Conservation (phyloP, 2,113 vertebrate species). For the Saccopteryx leptura region DNA sequence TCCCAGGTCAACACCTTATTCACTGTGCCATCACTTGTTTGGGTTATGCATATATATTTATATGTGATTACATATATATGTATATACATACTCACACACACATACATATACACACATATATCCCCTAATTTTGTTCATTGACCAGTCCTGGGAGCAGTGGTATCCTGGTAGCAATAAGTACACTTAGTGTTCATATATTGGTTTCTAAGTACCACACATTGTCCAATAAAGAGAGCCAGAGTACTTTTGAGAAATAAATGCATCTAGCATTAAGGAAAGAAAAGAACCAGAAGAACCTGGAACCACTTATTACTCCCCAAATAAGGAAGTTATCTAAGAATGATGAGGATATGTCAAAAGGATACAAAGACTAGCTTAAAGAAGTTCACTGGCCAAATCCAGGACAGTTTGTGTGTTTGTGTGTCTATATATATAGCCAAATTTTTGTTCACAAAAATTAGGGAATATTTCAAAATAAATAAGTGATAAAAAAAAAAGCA, state of each 20-base stretch:
- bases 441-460: no score
- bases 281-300: neutral
- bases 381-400: neutral
- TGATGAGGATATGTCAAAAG: neutral
- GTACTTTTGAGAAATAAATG: neutral
- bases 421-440: neutral
- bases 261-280: neutral
- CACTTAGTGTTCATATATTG: neutral
- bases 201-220: neutral
- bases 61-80: neutral
- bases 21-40: no score
- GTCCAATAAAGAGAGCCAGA: constrained; percentile 12
- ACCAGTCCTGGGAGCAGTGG: neutral
- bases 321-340: neutral
- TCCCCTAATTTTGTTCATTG: neutral
- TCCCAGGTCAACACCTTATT: no score
- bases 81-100: neutral
- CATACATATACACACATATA: neutral
- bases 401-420: neutral
- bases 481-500: no score
- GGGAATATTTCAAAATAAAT: no score
- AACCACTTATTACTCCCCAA: neutral
- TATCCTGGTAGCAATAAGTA: neutral
- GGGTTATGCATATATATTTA: neutral
- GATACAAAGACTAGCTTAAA: neutral